phyloP scores from a whole-genome alignment of 2,113 vertebrate genomes.

The Salvator merianae region DNA sequence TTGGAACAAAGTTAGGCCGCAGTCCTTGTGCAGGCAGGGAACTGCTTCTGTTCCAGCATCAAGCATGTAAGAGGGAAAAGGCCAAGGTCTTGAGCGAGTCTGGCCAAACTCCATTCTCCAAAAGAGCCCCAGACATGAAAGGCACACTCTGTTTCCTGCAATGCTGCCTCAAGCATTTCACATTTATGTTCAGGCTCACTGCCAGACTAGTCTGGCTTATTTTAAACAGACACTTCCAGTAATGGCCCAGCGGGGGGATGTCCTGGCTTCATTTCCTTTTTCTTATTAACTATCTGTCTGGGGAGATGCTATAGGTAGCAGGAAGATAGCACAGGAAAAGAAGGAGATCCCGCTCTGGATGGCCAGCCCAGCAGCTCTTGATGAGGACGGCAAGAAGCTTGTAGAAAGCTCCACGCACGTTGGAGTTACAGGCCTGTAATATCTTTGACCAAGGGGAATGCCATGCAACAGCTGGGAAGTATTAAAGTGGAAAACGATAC shows the following conservation, averaged over 20 bases:
- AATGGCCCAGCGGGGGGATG: conserved; percentile 8
- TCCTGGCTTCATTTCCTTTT: conserved; percentile 18
- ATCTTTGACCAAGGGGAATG: not conserved
- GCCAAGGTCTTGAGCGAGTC: not conserved
- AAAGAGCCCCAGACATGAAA: not conserved
- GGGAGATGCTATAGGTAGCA: not conserved
- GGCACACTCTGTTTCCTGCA: conserved; percentile 1
- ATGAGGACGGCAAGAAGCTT: not conserved
- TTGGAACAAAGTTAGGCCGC: not conserved
- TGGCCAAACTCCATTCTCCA: not conserved
- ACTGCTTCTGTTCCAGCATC: not conserved
- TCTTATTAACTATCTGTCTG: not conserved
- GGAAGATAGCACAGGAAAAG: not conserved
- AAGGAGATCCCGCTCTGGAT: not conserved
- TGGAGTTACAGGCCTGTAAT: not conserved
- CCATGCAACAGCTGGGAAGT: conserved; percentile 8
- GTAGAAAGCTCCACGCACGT: not conserved
- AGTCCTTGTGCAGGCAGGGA: not conserved
- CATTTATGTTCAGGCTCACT: conserved; percentile 15
- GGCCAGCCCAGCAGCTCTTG: not conserved
- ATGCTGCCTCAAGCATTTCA: conserved; percentile 7
- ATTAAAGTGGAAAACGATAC: not conserved
- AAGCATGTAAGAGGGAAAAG: not conserved
- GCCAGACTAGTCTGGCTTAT: conserved; percentile 20
- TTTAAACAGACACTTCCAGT: conserved; percentile 20